phyloP scores from a whole-genome alignment of 2,797 vertebrate genomes.

The Sparus aurata region DNA sequence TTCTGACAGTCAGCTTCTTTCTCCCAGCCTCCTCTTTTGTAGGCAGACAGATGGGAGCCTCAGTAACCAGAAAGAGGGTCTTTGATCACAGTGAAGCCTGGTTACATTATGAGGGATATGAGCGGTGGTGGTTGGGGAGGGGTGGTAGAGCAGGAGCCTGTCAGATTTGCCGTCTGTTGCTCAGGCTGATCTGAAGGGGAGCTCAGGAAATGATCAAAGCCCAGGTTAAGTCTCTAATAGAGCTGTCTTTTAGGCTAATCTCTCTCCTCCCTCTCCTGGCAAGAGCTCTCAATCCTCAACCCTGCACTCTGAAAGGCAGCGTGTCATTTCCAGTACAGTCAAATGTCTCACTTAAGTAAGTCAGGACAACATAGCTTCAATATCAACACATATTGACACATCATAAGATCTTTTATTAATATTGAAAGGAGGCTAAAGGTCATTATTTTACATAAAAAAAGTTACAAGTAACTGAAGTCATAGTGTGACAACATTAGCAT shows the following conservation, averaged over 20 bases:
- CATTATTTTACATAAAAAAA: background rate
- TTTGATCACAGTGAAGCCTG: conserved; percentile 84
- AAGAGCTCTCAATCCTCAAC: conserved; percentile 72
- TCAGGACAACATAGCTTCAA: conserved; percentile 24
- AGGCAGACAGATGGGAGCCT: conserved; percentile 65
- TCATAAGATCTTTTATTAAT: conserved; percentile 22
- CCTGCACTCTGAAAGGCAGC: conserved; percentile 38
- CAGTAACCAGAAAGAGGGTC: conserved; percentile 68
- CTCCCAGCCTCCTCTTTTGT: conserved; percentile 50
- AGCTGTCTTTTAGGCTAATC: conserved; percentile 86
- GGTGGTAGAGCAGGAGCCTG: conserved; percentile 70
- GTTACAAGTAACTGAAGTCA: background rate
- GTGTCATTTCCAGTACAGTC: conserved; percentile 27
- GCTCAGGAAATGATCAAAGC: conserved; percentile 87
- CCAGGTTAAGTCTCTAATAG: conserved; percentile 88
- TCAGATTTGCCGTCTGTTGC: conserved; percentile 84
- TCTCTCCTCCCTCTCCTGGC: conserved; percentile 72
- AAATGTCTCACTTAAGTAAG: conserved; percentile 42
- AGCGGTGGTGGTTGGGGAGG: conserved; percentile 17
- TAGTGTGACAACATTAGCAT: background rate
- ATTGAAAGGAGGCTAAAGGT: conserved; percentile 9
- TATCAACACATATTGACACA: conserved; percentile 35
- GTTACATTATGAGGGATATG: conserved; percentile 64
- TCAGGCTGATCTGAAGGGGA: conserved; percentile 73
- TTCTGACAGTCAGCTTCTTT: conserved; percentile 57